These are phyloP conservation scores for Anthopleura xanthogrammica DNA, from an alignment of 92 coral and sea anemone species.

Conservation along the genomic window DNA sequence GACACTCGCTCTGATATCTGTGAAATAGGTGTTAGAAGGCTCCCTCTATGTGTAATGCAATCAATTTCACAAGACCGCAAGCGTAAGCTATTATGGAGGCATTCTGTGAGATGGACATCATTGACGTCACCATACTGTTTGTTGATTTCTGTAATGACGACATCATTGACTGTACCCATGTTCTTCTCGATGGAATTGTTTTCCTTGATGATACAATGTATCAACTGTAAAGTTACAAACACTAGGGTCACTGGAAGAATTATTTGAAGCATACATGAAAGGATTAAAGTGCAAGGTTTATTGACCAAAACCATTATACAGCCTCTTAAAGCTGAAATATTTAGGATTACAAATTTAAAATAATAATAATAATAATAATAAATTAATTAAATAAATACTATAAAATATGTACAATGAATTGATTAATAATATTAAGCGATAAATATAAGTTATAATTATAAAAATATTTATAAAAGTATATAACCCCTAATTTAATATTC, in stretches of 20 bases:
- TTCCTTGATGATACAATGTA: conserved; percentile 12
- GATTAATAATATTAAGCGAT: too few species aligned
- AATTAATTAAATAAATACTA: too few species aligned
- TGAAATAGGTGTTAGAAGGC: background rate
- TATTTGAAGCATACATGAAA: background rate
- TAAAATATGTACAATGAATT: too few species aligned
- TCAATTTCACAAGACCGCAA: background rate
- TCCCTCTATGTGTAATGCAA: background rate
- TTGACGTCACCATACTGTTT: conserved; percentile 33
- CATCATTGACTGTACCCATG: conserved; percentile 40
- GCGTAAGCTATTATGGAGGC: background rate
- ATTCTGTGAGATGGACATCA: conserved; percentile 4
- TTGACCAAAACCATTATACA: background rate
- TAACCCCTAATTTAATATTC: too few species aligned
- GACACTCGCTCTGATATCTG: conserved; percentile 25
- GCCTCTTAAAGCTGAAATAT: too few species aligned
- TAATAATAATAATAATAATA: too few species aligned
- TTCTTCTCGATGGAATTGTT: conserved; percentile 9
- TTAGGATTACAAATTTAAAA: too few species aligned
- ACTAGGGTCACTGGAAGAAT: background rate
- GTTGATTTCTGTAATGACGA: conserved; percentile 24
- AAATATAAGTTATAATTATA: too few species aligned
- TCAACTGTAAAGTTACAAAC: background rate
- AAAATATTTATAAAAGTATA: too few species aligned
- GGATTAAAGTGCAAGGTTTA: background rate